Evolutionary conservation across 2,113 vertebrate genomes (phyloP).

Genomic region (Odocoileus hemionus): DNA sequence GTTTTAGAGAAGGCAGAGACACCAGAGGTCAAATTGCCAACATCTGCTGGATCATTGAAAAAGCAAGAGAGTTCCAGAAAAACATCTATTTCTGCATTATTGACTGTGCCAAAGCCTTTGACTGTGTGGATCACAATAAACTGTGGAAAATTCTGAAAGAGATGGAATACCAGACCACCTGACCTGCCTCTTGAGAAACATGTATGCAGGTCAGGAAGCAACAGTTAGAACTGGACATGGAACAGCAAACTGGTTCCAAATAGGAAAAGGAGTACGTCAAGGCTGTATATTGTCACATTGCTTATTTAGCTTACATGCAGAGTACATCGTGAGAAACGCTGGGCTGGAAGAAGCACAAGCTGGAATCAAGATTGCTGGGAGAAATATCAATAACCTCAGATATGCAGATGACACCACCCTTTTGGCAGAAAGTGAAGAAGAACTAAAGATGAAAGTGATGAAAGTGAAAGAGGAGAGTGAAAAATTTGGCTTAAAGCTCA

Average conservation of each 20-base stretch:
- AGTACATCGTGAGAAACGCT: neutral
- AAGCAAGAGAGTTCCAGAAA: neutral
- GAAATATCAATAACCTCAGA: neutral
- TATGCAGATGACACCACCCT: neutral
- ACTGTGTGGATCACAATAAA: neutral
- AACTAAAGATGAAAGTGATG: neutral
- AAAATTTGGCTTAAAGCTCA: neutral
- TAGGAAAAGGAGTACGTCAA: neutral
- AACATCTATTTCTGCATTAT: neutral
- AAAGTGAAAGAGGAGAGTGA: neutral
- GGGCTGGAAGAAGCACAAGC: neutral
- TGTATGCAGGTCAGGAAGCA: neutral
- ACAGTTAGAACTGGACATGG: neutral
- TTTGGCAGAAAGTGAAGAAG: neutral
- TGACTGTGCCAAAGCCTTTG: neutral
- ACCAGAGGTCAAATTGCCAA: neutral
- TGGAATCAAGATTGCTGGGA: neutral
- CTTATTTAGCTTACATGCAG: neutral
- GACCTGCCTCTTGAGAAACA: neutral
- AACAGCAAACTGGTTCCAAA: neutral
- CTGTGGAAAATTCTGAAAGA: neutral
- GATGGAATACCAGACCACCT: neutral
- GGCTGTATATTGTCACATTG: neutral
- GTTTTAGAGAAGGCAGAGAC: neutral
- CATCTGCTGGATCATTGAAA: neutral